Evolutionary conservation across 2,113 vertebrate genomes (phyloP), one percentile per base, ranked within the genome.

Genomic region (Aspidoscelis tigris): DNA sequence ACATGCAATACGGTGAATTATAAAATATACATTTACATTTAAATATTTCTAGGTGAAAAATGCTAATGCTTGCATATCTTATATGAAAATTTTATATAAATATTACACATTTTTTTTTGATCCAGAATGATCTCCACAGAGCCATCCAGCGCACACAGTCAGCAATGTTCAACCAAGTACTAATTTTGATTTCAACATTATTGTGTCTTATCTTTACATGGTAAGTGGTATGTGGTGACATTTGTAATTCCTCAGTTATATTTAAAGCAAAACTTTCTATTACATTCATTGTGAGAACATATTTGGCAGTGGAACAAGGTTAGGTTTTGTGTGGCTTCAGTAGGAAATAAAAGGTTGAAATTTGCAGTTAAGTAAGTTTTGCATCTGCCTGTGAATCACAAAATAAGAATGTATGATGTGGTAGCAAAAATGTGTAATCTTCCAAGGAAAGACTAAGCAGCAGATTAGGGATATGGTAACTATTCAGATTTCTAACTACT

Each of bases 101-200:
- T 24, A 43, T 21, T 26, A 16, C 64, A 3, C 39, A 39, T 65
- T 94, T 89, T 91, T 91, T 64, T 61, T 94, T 91, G 58, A 89
- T 95, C 73, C 81, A 98, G 97, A 97, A 97, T 87, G 97, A 98
- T 92, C 96, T 97, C 76, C 97, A 98, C 71, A 95, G 97, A 95
- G 97, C 96, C 82, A 97, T 97, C 90, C 97, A 97, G 47, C 95
- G 96, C 47, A 97, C 96, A 47, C 97, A 97, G 83, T 97, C 97
- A 2, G 97, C 97, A 86, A 98, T 97, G 97, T 98, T 97, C 91
- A 97, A 97, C 90, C 97, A 98, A 95, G 96, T 98, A 87, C 93
- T 97, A 88, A 97, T 98, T 93, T 94, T 98, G 92, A 97, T 97
- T 95, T 97, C 96, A 39, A 97, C 97, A 21, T 95, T 98, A 77